Evolutionary conservation across 2,113 vertebrate genomes (phyloP).

Genomic region (Callithrix jacchus): DNA sequence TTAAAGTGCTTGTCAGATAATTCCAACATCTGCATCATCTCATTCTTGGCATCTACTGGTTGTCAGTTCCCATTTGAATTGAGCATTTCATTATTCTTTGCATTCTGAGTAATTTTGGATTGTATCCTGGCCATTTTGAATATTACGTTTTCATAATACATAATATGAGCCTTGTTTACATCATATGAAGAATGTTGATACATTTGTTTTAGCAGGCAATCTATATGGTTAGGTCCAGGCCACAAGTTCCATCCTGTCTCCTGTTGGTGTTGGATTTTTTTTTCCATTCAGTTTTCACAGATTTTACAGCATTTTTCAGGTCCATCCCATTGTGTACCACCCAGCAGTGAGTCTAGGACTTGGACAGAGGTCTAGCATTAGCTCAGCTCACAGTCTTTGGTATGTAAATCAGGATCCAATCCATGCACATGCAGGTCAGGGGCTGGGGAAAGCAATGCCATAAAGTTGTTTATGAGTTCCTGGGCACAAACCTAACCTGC

Average conservation of each 20-base stretch:
- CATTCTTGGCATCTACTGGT: not conserved
- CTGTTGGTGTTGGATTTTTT: not conserved
- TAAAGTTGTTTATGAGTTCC: constrained; percentile 1
- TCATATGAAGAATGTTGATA: not conserved
- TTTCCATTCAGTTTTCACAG: constrained; percentile 17
- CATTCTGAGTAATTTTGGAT: not conserved
- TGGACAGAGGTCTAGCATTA: not conserved
- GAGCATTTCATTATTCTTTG: constrained; percentile 35
- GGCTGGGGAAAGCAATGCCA: not conserved
- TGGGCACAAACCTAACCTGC: not conserved
- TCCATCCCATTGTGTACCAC: not conserved
- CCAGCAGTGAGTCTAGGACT: not conserved
- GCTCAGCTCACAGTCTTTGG: constrained; percentile 1
- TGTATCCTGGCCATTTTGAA: not conserved
- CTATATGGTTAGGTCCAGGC: not conserved
- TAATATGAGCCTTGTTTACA: not conserved
- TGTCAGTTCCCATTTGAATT: not conserved
- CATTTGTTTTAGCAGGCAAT: not conserved
- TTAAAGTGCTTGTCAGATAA: constrained; percentile 30
- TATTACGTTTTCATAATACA: not conserved
- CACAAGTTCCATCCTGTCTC: not conserved
- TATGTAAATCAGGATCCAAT: not conserved
- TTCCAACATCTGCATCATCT: not conserved
- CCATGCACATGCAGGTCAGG: not conserved
- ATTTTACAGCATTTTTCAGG: not conserved